phyloP scores from a whole-genome alignment of 2,797 vertebrate genomes.

The Eulemur albifrons region DNA sequence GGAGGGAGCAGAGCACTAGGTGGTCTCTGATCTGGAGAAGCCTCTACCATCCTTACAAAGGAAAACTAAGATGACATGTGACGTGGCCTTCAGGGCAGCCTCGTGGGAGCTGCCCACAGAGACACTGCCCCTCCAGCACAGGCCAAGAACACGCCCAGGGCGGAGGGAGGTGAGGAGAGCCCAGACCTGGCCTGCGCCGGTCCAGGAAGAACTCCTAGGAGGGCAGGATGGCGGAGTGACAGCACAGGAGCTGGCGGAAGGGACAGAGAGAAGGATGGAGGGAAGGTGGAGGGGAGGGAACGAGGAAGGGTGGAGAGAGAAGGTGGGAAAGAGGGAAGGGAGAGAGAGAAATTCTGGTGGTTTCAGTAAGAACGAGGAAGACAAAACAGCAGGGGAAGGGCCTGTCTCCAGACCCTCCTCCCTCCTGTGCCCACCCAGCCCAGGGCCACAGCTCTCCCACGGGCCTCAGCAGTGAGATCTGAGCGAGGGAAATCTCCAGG shows the following conservation, averaged over 20 bases:
- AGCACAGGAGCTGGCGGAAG: background rate
- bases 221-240: background rate
- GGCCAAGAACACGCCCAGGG: background rate
- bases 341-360: background rate
- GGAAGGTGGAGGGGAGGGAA: background rate
- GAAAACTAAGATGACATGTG: background rate
- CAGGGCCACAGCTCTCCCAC: background rate
- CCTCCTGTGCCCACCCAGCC: background rate
- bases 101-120: background rate
- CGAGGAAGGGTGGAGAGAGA: background rate
- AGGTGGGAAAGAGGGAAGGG: background rate
- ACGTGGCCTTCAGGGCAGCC: background rate
- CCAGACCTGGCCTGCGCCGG: background rate
- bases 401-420: background rate
- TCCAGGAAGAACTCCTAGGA: background rate
- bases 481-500: background rate
- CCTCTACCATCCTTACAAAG: background rate
- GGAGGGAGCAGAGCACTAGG: fast-evolving
- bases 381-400: background rate
- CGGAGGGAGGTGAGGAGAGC: background rate
- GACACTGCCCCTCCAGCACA: background rate
- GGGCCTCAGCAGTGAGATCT: background rate
- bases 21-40: background rate
- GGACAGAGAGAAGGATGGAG: background rate
- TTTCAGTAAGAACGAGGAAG: background rate